Base-by-base conservation (phyloP, 2,888 invertebrate species). In the Atrina japonica region DNA sequence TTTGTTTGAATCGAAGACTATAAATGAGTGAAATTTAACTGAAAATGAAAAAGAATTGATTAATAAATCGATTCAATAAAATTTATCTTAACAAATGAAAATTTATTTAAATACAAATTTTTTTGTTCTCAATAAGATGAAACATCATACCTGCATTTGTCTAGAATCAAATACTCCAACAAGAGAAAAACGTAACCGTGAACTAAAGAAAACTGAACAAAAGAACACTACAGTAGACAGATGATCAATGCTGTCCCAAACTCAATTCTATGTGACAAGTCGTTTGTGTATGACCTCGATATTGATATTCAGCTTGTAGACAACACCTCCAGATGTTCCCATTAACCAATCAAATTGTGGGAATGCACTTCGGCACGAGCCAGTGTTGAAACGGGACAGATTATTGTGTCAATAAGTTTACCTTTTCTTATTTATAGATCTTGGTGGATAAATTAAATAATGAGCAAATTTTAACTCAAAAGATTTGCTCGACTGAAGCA, bases 271-370 rank as follows among this genome's bases (percentile, higher is more conserved):
- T 35, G 56, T 56, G 35, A 35, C 35, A 35, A 35, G 35, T 35
- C 35, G 35, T 5, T 35, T 35, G 35, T 35, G 35, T 11, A 11
- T 35, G 35, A 35, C 35, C 35, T 35, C 35, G 35, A 35, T 35
- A 35, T 35, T 35, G 35, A 35, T 35, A 35, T 35, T 35, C 35
- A 35, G 35, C 35, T 35, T 35, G 35, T 53, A 52, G 53, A 61
- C 70, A 66, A 65, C 71, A 72, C 71, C 71, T 72, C 71, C 71
- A 72, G 71, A 63, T 72, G 71, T 63, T 66, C 63, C 41, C 47
- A 25, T 63, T 30, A 64, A 50, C 71, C 71, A 72, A 72, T 72
- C 71, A 67, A 27, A 56, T 47, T n/a, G 29, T 25, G n/a, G 27
- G 40, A 56, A 47, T 52, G 52, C 25, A 47, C 63, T 40, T 40